Conservation (phyloP, 2,113 vertebrate species). For the Meleagris gallopavo region DNA sequence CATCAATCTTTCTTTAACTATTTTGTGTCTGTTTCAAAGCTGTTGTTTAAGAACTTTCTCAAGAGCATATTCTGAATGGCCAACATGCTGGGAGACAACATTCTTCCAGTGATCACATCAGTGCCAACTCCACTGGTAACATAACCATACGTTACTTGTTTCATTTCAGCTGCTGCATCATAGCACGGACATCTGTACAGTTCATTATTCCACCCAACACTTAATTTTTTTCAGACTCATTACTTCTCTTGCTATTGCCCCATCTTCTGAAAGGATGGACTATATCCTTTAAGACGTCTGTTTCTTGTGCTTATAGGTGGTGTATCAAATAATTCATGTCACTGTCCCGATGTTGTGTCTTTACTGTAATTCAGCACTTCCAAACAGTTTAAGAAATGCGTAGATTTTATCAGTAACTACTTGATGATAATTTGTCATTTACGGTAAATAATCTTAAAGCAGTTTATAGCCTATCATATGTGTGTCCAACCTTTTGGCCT, state of each 20-base stretch:
- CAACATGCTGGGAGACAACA: not conserved
- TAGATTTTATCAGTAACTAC: constrained; percentile 34
- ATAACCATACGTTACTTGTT: not conserved
- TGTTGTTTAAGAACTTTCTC: not conserved
- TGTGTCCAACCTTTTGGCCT: too few species aligned
- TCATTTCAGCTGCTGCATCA: not conserved
- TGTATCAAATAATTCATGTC: not conserved
- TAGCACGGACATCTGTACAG: not conserved
- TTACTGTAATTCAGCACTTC: constrained; percentile 21
- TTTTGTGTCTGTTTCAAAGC: not conserved
- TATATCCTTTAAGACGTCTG: not conserved
- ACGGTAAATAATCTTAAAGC: constrained; percentile 38
- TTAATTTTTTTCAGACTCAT: not conserved
- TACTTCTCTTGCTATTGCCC: not conserved
- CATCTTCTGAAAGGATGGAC: not conserved
- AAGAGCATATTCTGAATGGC: not conserved
- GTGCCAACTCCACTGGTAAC: not conserved
- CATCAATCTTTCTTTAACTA: not conserved
- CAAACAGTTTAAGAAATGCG: constrained; percentile 9
- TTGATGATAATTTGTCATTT: constrained; percentile 31
- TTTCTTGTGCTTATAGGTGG: not conserved
- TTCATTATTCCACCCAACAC: not conserved
- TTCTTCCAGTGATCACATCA: not conserved
- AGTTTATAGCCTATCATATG: not conserved
- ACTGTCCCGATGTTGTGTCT: not conserved